These are phyloP conservation scores for Drosophila meridionalis DNA, from an alignment of 2,888 invertebrate genomes.

Conservation along the genomic window DNA sequence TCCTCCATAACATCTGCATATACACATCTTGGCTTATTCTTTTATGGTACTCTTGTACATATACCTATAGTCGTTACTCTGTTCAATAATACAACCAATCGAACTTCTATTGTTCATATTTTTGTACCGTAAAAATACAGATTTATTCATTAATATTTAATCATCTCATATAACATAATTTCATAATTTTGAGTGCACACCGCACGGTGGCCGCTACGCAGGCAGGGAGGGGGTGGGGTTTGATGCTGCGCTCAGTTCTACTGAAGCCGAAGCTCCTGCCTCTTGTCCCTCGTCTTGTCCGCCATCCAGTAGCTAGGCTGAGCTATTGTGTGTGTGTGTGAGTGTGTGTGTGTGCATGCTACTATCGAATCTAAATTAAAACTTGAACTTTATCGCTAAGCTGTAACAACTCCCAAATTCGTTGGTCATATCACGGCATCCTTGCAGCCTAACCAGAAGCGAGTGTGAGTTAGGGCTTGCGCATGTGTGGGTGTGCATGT, in stretches of 20 bases:
- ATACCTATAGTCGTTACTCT: too few species aligned
- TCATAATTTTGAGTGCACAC: conserved; percentile 67
- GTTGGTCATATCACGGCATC: conserved; percentile 21
- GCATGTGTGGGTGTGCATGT: conserved; percentile 9
- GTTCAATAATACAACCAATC: background rate
- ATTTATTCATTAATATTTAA: conserved; percentile 52
- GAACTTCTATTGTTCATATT: conserved; percentile 55
- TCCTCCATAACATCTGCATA: too few species aligned
- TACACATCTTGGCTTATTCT: too few species aligned
- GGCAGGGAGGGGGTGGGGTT: background rate
- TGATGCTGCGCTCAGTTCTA: conserved; percentile 29
- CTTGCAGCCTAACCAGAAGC: conserved; percentile 4
- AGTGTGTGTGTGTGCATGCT: conserved; percentile 12
- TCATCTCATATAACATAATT: conserved; percentile 60
- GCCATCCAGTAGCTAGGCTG: conserved; percentile 25
- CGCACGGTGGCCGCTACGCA: conserved; percentile 32
- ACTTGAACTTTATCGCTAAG: conserved; percentile 38
- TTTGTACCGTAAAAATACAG: conserved; percentile 61
- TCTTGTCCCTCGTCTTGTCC: background rate
- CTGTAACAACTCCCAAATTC: conserved; percentile 38
- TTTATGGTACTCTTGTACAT: too few species aligned
- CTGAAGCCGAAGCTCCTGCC: conserved; percentile 19
- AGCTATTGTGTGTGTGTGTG: conserved; percentile 37
- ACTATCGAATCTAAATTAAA: conserved; percentile 50
- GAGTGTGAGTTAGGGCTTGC: conserved; percentile 3